These are phyloP conservation scores for Eciton burchellii DNA, from an alignment of 1,140 invertebrate genomes.

Conservation along the genomic window DNA sequence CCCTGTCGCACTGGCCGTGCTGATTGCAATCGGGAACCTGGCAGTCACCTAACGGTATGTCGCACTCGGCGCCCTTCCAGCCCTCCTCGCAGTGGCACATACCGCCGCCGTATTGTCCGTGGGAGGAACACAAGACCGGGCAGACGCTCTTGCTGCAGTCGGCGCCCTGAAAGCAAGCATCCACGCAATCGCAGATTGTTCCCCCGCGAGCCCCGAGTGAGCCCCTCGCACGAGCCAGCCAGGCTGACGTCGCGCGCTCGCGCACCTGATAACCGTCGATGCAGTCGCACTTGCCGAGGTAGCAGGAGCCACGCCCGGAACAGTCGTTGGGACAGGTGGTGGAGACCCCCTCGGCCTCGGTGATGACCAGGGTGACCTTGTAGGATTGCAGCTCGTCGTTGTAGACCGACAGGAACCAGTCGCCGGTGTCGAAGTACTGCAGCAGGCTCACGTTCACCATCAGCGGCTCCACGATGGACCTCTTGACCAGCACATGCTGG, in stretches of 20 bases:
- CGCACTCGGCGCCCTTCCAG: slow-evolving; percentile 98
- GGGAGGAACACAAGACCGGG: slow-evolving; percentile 97
- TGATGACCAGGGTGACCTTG: slow-evolving; percentile 92
- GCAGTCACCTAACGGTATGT: slow-evolving; percentile 95
- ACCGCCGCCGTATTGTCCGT: slow-evolving; percentile 97
- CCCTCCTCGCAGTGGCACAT: slow-evolving; percentile 98
- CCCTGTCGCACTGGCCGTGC: slow-evolving; percentile 95
- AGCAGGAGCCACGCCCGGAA: slow-evolving; percentile 96
- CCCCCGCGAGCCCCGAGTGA: neutral
- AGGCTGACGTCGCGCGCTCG: slow-evolving; percentile 74
- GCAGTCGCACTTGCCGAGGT: slow-evolving; percentile 97
- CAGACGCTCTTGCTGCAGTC: slow-evolving; percentile 92
- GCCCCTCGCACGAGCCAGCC: no score
- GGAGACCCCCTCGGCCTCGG: slow-evolving; percentile 94
- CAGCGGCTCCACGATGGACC: slow-evolving; percentile 88
- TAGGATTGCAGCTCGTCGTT: slow-evolving; percentile 96
- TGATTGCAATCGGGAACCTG: slow-evolving; percentile 96
- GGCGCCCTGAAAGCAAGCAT: slow-evolving; percentile 78
- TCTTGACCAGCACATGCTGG: slow-evolving; percentile 81
- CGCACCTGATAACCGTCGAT: slow-evolving; percentile 97
- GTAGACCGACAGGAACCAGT: slow-evolving; percentile 98
- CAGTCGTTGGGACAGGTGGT: slow-evolving; percentile 97
- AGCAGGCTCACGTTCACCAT: slow-evolving; percentile 93
- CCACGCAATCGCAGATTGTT: neutral
- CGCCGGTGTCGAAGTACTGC: slow-evolving; percentile 95